Base-by-base conservation (phyloP, 2,113 vertebrate genomes). In the Silurus asotus region DNA sequence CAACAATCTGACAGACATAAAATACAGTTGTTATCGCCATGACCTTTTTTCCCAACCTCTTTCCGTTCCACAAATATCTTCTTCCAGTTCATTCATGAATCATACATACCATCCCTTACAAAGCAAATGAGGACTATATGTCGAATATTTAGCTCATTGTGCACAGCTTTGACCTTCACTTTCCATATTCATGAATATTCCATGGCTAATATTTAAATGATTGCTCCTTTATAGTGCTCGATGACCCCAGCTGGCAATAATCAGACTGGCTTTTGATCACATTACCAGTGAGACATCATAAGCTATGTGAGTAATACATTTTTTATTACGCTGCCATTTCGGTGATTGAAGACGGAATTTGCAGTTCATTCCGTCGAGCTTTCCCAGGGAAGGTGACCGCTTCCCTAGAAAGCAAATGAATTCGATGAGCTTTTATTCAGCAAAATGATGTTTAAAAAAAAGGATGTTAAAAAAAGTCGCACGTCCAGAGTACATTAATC, bases 181-280 rank as follows among this genome's bases (percentile, higher is more conserved):
- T 85, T 85, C 78, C 70, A 82, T 70, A 74, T 84, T 87, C 86
- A 89, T 85, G 86, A 87, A 89, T 87, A 89, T 87, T 85, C 83
- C 78, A 69, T 82, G 77, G 51, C 58, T 80, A 77, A 85, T 84
- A 89, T 85, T 84, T 82, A 85, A 81, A 84, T 89, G 78, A 72
- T 62, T 59, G 65, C 88, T 82, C 79, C 80, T 77, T 58, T 85
- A 88, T 79, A 77, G 72, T 78, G 69, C 79, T 64, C 82, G 83
- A 89, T 89, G 78, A 87, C 88, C 88, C 86, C 83, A 69, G 85
- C 74, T 85, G 64, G 72, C 82, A 82, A 87, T 87, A 85, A 89
- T 85, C 86, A 83, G 86, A 87, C 76, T 78, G 72, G 83, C 72
- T 84, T 87, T 85, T 85, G 74, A 85, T 83, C 84, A 86, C 72